Evolutionary conservation across 2,113 vertebrate genomes (phyloP), one percentile per base, ranked within the genome.

Genomic region (Microtus richardsoni): DNA sequence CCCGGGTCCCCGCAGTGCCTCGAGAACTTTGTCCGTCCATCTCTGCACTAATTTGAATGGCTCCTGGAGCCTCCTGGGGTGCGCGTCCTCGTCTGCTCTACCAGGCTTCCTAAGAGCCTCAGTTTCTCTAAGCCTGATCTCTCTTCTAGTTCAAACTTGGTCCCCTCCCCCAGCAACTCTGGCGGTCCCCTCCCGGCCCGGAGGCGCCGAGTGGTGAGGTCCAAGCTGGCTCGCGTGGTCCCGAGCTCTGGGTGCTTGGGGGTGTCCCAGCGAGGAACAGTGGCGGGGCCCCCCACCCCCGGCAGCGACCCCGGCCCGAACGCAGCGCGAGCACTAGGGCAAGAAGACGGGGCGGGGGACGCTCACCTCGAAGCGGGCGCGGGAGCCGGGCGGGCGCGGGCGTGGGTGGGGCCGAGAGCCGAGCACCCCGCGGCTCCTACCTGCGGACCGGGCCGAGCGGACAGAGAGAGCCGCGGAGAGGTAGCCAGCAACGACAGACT

Each of bases 351-450:
- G 41, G 64, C 47, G 36, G 39, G 66, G 92, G 90, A 85, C 88
- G 80, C 96, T 96, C 97, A 96, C 96, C 97, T 97, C 96, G 28
- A 91, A 62, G 92, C 80, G 11, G 94, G 93, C 30, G 91, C 95
- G 8, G 88, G 78, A 68, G 60, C 84, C 1, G n/a, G 87, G 71
- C 71, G 60, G 93, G 26, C 91, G 92, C 62, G 79, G 84, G 74
- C 49, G 88, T 33, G n/a, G 85, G 95, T 41, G 91, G 47, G 66
- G 68, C 39, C 21, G 52, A 85, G 91, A n/a, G 44, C 83, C 89
- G 75, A 52, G 60, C 87, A 86, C 80, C 92, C 88, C 26, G 91
- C 41, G 10, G 94, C 85, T 97, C 39, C 83, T 96, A 97, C 96
- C 97, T 97, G 97, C 75, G 44, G 78, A 94, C 92, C 62, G 47